Base-by-base conservation (phyloP, 92 coral and sea anemone genomes). In the Diadumene lineata region DNA sequence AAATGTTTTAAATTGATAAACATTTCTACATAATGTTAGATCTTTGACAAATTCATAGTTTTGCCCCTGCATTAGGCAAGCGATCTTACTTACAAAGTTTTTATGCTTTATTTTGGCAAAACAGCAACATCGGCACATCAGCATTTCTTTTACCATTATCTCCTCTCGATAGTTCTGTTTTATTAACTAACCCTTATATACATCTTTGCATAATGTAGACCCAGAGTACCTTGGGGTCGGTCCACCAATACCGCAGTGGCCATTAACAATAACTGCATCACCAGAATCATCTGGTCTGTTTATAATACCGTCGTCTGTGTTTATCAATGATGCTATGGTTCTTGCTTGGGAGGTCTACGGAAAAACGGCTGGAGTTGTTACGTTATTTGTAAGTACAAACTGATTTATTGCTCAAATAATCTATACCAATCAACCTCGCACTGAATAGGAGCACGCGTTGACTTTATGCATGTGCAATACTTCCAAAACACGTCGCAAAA, bases 171-270 rank as follows among this genome's bases (percentile, higher is more conserved):
- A n/a, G n/a, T n/a, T n/a, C n/a, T n/a, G n/a, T n/a, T n/a, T n/a
- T n/a, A n/a, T 18, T 30, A 16, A 34, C 23, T 15, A 38, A 26
- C 23, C 29, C 31, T 1, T 32, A 2, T 0, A 31, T 31, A 8
- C 13, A 4, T 6, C 6, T 4, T 38, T 38, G 6, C 13, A 38
- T 4, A 4, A 6, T 62, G 7, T 62, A 92, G 97, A 89, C 30
- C 97, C 97, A 19, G 76, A 72, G 8, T 83, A 71, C 46, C 69
- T 58, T 4, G 71, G 85, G 0, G 81, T 86, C n/a, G 97, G 97
- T 31, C 80, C 87, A 33, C 79, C 97, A 17, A 78, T 92, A 28
- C 94, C 97, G 11, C 97, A 89, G 61, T 92, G 97, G 97, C 23
- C 28, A 1, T 70, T 88, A 18, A 62, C 84, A 19, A 85, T 74